These are phyloP conservation scores for Agrilus cyanescens DNA, from an alignment of 2,888 invertebrate genomes.

Conservation along the genomic window DNA sequence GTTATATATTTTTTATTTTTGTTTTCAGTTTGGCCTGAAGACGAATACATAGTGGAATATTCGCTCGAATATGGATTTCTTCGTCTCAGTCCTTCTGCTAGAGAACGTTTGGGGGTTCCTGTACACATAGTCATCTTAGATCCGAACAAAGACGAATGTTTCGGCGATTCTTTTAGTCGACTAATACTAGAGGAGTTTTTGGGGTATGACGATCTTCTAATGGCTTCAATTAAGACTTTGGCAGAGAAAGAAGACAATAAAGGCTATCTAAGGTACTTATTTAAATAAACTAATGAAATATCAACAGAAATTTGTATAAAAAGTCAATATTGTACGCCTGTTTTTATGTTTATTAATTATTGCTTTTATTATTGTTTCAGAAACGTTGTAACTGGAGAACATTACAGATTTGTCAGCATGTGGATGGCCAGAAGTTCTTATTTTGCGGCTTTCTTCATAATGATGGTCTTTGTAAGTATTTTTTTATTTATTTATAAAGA, in stretches of 20 bases:
- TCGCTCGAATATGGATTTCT: slow-evolving; percentile 95
- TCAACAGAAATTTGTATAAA: no score
- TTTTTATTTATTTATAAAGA: background rate
- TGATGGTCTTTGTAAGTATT: slow-evolving; percentile 95
- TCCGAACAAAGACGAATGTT: slow-evolving; percentile 79
- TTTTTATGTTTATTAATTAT: slow-evolving; percentile 4
- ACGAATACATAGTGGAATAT: slow-evolving; percentile 96
- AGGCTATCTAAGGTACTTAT: slow-evolving; percentile 78
- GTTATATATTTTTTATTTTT: slow-evolving; percentile 12
- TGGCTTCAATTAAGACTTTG: slow-evolving; percentile 90
- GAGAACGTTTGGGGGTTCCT: slow-evolving; percentile 81
- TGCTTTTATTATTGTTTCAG: slow-evolving; percentile 37
- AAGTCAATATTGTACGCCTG: no score
- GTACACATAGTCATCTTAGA: slow-evolving; percentile 80
- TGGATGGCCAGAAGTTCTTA: slow-evolving; percentile 94
- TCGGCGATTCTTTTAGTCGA: slow-evolving; percentile 81
- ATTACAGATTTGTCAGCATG: slow-evolving; percentile 95
- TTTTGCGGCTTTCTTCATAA: slow-evolving; percentile 90
- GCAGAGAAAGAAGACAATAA: slow-evolving; percentile 96
- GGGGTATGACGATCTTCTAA: slow-evolving; percentile 93
- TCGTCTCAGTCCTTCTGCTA: slow-evolving; percentile 73
- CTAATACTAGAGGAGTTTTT: slow-evolving; percentile 85
- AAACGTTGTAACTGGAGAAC: slow-evolving; percentile 96
- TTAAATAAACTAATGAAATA: no score
- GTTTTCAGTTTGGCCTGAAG: slow-evolving; percentile 53